phyloP scores from a whole-genome alignment of 2,797 vertebrate species.

The Macropus fuliginosus region DNA sequence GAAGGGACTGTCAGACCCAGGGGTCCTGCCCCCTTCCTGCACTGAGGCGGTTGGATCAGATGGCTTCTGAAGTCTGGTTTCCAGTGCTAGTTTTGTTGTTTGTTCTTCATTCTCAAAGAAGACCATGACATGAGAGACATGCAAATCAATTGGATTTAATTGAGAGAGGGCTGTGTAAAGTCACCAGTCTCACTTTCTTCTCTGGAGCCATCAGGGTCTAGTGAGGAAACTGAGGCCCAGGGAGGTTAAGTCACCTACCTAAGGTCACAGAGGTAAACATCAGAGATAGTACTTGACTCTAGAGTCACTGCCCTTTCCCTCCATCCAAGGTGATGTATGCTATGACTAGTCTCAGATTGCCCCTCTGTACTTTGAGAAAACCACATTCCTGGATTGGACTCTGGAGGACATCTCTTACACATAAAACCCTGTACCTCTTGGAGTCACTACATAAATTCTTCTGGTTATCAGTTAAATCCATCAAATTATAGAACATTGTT shows the following conservation, averaged over 20 bases:
- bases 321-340: constrained; percentile 45
- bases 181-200: too few species aligned
- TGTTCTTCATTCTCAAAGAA: too few species aligned
- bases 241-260: neutral
- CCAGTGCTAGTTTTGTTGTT: too few species aligned
- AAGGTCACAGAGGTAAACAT: neutral
- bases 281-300: neutral
- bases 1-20: too few species aligned
- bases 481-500: constrained; percentile 73
- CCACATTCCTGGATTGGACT: constrained; percentile 81
- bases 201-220: too few species aligned
- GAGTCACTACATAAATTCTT: constrained; percentile 77
- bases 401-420: constrained; percentile 78
- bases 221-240: neutral
- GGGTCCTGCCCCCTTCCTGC: too few species aligned
- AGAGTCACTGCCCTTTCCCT: neutral
- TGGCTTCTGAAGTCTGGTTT: too few species aligned
- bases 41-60: too few species aligned
- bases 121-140: too few species aligned
- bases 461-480: constrained; percentile 75
- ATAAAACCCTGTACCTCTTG: constrained; percentile 75
- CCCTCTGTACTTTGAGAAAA: constrained; percentile 80
- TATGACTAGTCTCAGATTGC: constrained; percentile 81
- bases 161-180: too few species aligned
- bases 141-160: too few species aligned